Conservation (phyloP, 2,888 invertebrate species). For the Gasteruption jaculator region DNA sequence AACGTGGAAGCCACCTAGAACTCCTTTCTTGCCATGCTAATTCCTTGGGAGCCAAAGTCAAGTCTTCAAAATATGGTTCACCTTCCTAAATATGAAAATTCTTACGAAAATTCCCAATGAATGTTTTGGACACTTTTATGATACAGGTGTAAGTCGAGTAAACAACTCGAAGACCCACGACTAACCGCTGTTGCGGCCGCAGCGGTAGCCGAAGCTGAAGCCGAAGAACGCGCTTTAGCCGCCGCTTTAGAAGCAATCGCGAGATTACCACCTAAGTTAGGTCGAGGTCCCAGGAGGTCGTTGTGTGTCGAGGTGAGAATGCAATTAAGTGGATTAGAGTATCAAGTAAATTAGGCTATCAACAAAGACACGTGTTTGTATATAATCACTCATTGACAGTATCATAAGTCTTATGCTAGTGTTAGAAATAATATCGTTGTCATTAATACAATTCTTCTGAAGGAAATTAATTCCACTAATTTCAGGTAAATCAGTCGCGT, state of each 20-base stretch:
- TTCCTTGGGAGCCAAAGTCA: too few relatives aligned
- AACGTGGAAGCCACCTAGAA: too few relatives aligned
- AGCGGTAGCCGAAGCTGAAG: slow-evolving; percentile 69
- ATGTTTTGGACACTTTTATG: too few relatives aligned
- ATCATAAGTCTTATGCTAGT: too few relatives aligned
- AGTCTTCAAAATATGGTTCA: too few relatives aligned
- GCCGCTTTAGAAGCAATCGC: slow-evolving; percentile 68
- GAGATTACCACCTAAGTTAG: slow-evolving; percentile 50
- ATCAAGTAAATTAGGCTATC: not conserved
- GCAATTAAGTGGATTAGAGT: not conserved
- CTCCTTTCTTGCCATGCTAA: too few relatives aligned
- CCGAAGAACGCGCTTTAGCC: slow-evolving; percentile 69
- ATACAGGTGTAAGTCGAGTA: slow-evolving; percentile 51
- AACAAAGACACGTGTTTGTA: too few relatives aligned
- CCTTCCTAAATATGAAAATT: too few relatives aligned
- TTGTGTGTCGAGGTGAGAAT: slow-evolving; percentile 61
- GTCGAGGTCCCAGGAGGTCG: slow-evolving; percentile 59
- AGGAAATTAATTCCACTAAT: not conserved
- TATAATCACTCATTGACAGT: too few relatives aligned
- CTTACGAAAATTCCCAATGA: too few relatives aligned
- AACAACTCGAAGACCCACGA: slow-evolving; percentile 64
- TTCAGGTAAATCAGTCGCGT: slow-evolving; percentile 33
- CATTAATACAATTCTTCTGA: too few relatives aligned
- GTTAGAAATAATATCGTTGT: too few relatives aligned
- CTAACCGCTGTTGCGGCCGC: slow-evolving; percentile 67